Evolutionary conservation across 2,797 vertebrate genomes (phyloP), one percentile per base, ranked within the genome.

Genomic region (Zenarchopterus dispar): DNA sequence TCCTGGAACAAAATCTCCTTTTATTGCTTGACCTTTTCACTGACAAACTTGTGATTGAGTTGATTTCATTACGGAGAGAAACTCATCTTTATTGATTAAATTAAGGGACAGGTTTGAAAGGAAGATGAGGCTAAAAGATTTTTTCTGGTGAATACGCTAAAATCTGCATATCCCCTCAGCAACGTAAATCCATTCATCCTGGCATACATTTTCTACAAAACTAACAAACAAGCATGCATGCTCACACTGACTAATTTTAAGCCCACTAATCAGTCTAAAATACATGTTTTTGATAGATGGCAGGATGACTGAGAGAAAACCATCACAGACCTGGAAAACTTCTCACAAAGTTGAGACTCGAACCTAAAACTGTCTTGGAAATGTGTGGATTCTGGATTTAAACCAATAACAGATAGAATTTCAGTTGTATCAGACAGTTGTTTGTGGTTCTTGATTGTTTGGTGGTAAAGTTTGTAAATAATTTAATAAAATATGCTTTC

Each of bases 21-120:
- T 88, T 87, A 91, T 84, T 85, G 70, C 77, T 75, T 89, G 92
- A 86, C 88, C 91, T 91, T 93, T 94, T 70, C 76, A 77, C 80
- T 90, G 89, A 89, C 83, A 83, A 79, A 88, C 56, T 75, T 84
- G 83, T 81, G 88, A 91, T 84, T 86, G 84, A 88, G 82, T 70
- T 59, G 66, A 85, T 82, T 89, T 90, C 65, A 90, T 90, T 86
- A 81, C 70, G 75, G 61, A 69, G 50, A 74, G 59, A 87, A 86
- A 84, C 79, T 90, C 82, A 89, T 88, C 84, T 91, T 90, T 88
- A 90, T 88, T 90, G 85, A 93, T 88, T 82, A 84, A 64, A 84
- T 75, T 62, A 82, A 81, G 41, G 67, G 77, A 67, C 69, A 80
- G 75, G 64, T 67, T 28, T 64, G 75, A 62, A 78, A 59, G 63